Base-by-base conservation (phyloP, 2,797 vertebrate genomes). In the Gymnodraco acuticeps region DNA sequence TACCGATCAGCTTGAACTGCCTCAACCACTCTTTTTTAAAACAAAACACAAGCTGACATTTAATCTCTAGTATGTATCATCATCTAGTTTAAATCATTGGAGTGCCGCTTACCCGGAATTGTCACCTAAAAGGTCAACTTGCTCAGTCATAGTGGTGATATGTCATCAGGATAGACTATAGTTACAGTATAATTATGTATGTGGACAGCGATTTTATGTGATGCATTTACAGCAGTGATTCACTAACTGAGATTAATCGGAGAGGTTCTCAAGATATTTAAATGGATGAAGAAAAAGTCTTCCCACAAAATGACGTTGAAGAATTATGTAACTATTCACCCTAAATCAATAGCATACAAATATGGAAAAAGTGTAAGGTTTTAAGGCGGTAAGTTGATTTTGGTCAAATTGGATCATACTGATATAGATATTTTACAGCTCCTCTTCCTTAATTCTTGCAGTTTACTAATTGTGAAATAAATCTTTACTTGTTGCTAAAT, bases 1-100 rank as follows among this genome's bases (percentile, higher is more conserved):
- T 51, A 13, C 64, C 58, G 56, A 77, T 70, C 64, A 65, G 19
- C n/a, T 60, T 50, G 10, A n/a, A 55, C 43, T 52, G 56, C 56
- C 56, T 72, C 33, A 19, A 19, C 33, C 33, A 12, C 38, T 58
- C 65, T 51, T 27, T 65, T 0, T 3, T n/a, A 38, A 54, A 48
- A 9, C 45, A 27, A 27, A 52, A 14, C 8, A 19, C 33, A 56
- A 5, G 5, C 9, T 0, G 13, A 45, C 2, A 23, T 64, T 14
- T 53, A 65, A 16, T 41, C 38, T 1, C 8, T 5, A 1, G 20
- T 4, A 12, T 19, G 43, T 46, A 31, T 50, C 2, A 16, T 27
- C 23, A 27, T 27, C 23, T 27, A 13, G 10, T 14, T 67, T 5
- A 20, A 42, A 69, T n/a, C 23, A 10, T 2, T 41, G 43, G 5